phyloP scores from a whole-genome alignment of 2,797 vertebrate species.

The Hydrocynus forskahlii region DNA sequence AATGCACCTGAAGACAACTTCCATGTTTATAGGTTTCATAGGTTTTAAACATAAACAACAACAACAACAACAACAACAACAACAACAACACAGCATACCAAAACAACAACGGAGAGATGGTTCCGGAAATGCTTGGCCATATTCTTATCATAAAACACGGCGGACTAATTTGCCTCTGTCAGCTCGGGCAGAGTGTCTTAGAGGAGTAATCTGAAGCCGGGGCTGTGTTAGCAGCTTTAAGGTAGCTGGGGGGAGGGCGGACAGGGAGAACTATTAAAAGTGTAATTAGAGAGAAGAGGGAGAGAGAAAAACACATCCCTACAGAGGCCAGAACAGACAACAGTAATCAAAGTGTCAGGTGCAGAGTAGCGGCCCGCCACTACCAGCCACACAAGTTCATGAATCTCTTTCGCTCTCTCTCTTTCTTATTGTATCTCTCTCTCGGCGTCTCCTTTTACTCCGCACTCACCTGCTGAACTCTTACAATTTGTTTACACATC shows the following conservation, averaged over 20 bases:
- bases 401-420: conserved; percentile 60
- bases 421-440: not conserved
- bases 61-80: not conserved
- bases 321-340: conserved; percentile 50
- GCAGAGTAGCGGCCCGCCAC: not conserved
- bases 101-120: not conserved
- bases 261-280: conserved; percentile 24
- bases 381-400: conserved; percentile 1
- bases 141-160: conserved; percentile 10
- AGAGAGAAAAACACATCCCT: not conserved
- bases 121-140: not conserved
- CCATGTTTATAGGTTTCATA: conserved; percentile 2
- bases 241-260: not conserved
- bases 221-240: conserved; percentile 4
- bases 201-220: not conserved
- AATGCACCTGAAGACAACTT: not conserved
- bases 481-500: too few species aligned
- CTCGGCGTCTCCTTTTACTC: too few species aligned
- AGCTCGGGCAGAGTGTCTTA: not conserved
- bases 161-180: conserved; percentile 15
- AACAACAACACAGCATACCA: not conserved
- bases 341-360: conserved; percentile 60
- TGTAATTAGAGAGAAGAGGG: conserved; percentile 20
- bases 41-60: conserved; percentile 5
- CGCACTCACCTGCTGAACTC: too few species aligned